phyloP scores from a whole-genome alignment of 2,888 invertebrate genomes.

The Heliconius sara region DNA sequence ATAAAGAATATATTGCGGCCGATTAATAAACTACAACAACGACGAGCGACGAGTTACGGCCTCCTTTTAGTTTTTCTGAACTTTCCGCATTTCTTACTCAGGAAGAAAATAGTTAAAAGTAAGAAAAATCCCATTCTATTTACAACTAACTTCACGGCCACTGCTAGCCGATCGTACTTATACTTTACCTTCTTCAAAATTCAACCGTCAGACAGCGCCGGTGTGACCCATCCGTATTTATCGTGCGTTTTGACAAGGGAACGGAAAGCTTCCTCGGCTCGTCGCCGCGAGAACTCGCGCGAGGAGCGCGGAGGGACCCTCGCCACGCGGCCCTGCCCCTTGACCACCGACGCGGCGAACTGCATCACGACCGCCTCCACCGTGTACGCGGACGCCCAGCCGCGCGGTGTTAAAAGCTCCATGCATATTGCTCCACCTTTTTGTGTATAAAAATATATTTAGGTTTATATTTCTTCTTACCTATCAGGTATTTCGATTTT shows the following conservation, averaged over 20 bases:
- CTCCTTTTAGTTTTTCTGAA: background rate
- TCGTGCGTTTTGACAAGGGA: conserved; percentile 95
- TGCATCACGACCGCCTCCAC: conserved; percentile 95
- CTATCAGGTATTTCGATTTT: background rate
- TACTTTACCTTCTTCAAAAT: conserved; percentile 10
- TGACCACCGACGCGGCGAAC: conserved; percentile 94
- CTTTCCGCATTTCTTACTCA: background rate
- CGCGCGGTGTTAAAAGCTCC: conserved; percentile 93
- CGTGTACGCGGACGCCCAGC: conserved; percentile 94
- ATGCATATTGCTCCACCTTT: conserved; percentile 93
- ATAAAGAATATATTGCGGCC: too few species aligned
- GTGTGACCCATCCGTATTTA: conserved; percentile 96
- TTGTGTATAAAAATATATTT: conserved; percentile 30
- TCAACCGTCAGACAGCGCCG: conserved; percentile 93
- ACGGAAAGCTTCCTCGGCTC: conserved; percentile 94
- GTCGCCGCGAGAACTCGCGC: conserved; percentile 90
- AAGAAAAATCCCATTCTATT: background rate
- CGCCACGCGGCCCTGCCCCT: conserved; percentile 93
- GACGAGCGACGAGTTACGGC: too few species aligned
- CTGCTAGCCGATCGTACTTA: background rate
- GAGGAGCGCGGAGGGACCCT: conserved; percentile 91
- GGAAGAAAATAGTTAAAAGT: background rate
- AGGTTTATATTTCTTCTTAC: background rate
- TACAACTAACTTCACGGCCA: too few species aligned
- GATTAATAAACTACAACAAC: too few species aligned